A percentile compares a stretch with the other conserved stretches of the same genome.
Evolutionary conservation across 2,797 vertebrate species (phyloP).

Genomic region (Pangasius macronema): DNA sequence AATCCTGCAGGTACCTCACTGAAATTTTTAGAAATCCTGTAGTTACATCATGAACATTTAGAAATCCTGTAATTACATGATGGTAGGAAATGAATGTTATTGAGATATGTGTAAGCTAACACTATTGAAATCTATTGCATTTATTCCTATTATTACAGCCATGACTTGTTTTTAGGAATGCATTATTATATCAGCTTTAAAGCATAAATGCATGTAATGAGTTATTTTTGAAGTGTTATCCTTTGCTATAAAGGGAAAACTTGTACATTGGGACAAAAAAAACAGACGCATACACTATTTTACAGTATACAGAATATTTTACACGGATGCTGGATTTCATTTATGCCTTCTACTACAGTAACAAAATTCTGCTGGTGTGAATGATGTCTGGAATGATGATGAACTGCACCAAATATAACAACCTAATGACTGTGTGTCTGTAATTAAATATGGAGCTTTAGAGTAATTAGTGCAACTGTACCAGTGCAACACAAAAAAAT

Average conservation of each 20-base stretch:
- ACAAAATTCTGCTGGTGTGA: slow-evolving; percentile 31
- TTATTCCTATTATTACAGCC: slow-evolving; percentile 2
- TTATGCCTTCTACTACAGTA: slow-evolving; percentile 52
- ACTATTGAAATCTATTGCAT: slow-evolving; percentile 8
- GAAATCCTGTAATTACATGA: background rate
- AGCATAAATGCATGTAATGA: background rate
- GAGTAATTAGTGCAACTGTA: slow-evolving; percentile 26
- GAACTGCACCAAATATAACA: slow-evolving; percentile 1
- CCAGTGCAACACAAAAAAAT: slow-evolving; percentile 31
- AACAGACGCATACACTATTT: background rate
- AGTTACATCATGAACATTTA: background rate
- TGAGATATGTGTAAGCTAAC: background rate
- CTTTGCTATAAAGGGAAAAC: background rate
- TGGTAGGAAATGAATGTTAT: background rate
- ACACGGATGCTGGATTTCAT: slow-evolving; percentile 15
- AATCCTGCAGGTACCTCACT: background rate
- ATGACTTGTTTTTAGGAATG: background rate
- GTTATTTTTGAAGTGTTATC: background rate
- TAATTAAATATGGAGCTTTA: background rate
- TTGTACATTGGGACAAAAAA: background rate
- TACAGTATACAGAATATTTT: slow-evolving; percentile 24
- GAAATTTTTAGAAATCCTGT: background rate
- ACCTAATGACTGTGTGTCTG: slow-evolving; percentile 10
- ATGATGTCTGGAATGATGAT: slow-evolving; percentile 1
- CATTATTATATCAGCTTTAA: background rate